Evolutionary conservation across 2,888 invertebrate genomes (phyloP).

Genomic region (Trileptium ribeirensis): DNA sequence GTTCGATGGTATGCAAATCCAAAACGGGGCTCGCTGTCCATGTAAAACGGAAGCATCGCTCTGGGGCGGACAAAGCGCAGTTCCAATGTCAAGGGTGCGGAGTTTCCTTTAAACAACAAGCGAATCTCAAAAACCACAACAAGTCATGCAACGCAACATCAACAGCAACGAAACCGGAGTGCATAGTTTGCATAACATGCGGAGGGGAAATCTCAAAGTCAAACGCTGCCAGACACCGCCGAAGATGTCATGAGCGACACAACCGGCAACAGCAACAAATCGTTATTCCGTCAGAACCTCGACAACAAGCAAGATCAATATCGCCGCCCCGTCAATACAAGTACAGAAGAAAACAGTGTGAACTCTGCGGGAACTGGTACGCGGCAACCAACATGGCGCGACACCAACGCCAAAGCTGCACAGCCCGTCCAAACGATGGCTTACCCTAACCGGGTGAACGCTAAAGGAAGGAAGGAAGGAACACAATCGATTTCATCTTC

Average conservation of each 20-base stretch:
- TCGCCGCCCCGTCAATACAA: conserved; percentile 12
- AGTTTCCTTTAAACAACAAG: neutral
- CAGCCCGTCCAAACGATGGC: neutral
- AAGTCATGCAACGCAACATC: neutral
- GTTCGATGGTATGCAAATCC: neutral
- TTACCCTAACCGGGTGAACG: neutral
- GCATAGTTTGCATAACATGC: neutral
- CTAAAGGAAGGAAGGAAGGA: conserved; percentile 10
- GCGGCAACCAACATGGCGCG: conserved; percentile 1
- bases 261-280: neutral
- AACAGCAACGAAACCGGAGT: neutral
- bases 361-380: neutral
- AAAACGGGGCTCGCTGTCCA: neutral
- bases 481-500: too few species aligned
- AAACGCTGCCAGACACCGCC: neutral
- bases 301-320: neutral
- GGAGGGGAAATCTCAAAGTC: neutral
- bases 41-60: neutral
- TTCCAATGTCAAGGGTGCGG: neutral
- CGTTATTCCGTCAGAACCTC: neutral
- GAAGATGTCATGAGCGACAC: neutral
- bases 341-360: conserved; percentile 7
- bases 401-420: neutral
- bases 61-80: neutral
- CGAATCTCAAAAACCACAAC: conserved; percentile 7